Conservation (phyloP, 2,797 vertebrate genomes). For the Distichodus sexfasciatus region DNA sequence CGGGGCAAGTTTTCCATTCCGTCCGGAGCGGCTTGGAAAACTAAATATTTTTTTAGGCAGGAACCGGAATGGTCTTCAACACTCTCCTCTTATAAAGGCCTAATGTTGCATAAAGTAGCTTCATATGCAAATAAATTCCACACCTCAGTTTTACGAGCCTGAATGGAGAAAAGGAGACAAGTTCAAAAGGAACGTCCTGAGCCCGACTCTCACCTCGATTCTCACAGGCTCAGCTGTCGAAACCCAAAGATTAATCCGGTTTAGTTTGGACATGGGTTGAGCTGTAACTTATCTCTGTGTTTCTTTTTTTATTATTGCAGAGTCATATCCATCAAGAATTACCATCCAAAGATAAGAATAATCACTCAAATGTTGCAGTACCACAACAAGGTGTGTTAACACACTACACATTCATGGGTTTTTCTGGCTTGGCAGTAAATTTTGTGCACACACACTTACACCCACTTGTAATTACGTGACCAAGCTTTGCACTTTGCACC, state of each 20-base stretch:
- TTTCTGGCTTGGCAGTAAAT: background rate
- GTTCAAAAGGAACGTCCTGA: conserved; percentile 9
- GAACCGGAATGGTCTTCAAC: conserved; percentile 8
- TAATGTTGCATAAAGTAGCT: conserved; percentile 30
- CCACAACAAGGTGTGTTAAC: conserved; percentile 99
- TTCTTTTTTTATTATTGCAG: conserved; percentile 67
- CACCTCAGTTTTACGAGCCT: conserved; percentile 32
- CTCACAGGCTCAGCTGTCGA: conserved; percentile 12
- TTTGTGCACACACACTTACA: background rate
- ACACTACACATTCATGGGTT: background rate
- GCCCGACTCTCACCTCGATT: conserved; percentile 5
- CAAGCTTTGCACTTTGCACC: background rate
- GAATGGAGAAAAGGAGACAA: conserved; percentile 5
- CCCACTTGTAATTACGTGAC: background rate
- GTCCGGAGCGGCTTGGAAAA: conserved; percentile 1
- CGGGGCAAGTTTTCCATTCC: conserved; percentile 9
- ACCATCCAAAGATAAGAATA: conserved; percentile 98
- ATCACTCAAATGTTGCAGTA: conserved; percentile 99
- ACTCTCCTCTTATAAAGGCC: conserved; percentile 18
- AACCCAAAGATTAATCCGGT: conserved; percentile 17
- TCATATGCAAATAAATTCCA: conserved; percentile 47
- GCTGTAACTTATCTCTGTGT: conserved; percentile 6
- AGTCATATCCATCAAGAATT: conserved; percentile 99
- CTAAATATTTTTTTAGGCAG: conserved; percentile 28
- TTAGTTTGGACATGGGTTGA: conserved; percentile 2